A percentile compares a stretch with the other conserved stretches of the same genome.
phyloP scores from a whole-genome alignment of 23 tunicate genomes.

The Styela plicata region DNA sequence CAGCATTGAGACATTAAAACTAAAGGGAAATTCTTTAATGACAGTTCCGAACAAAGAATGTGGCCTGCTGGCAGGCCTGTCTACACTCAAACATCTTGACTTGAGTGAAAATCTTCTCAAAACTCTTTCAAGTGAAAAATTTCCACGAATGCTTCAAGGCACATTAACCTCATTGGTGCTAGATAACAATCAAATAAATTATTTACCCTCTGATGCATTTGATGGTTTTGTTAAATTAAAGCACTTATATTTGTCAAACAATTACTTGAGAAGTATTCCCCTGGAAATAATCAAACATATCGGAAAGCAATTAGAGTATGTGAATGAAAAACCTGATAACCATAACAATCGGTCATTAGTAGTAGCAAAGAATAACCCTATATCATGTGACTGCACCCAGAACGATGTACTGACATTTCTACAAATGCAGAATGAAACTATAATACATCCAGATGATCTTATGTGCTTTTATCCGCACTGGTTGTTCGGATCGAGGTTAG shows the following conservation, averaged over 20 bases:
- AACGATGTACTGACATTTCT: slow-evolving; percentile 1
- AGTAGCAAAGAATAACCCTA: slow-evolving; percentile 35
- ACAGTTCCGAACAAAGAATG: slow-evolving; percentile 2
- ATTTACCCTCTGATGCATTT: slow-evolving; percentile 21
- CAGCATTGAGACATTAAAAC: neutral
- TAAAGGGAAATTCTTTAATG: neutral
- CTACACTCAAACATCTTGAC: slow-evolving; percentile 22
- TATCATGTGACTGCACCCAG: slow-evolving; percentile 71
- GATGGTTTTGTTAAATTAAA: neutral
- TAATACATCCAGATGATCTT: slow-evolving; percentile 16
- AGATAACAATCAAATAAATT: slow-evolving; percentile 35
- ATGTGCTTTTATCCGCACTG: slow-evolving; percentile 35
- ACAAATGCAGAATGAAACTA: neutral
- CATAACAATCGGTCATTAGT: neutral
- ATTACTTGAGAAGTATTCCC: slow-evolving; percentile 56
- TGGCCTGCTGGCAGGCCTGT: slow-evolving; percentile 63
- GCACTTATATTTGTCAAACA: slow-evolving; percentile 34
- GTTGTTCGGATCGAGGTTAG: slow-evolving; percentile 22
- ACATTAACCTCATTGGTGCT: slow-evolving; percentile 27
- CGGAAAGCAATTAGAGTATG: neutral
- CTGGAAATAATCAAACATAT: slow-evolving; percentile 24
- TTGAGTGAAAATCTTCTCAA: slow-evolving; percentile 39
- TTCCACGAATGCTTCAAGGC: slow-evolving; percentile 9
- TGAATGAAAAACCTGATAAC: neutral
- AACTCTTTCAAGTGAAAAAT: slow-evolving; percentile 16